Evolutionary conservation across 2,797 vertebrate genomes (phyloP).

Genomic region (Avahi laniger): DNA sequence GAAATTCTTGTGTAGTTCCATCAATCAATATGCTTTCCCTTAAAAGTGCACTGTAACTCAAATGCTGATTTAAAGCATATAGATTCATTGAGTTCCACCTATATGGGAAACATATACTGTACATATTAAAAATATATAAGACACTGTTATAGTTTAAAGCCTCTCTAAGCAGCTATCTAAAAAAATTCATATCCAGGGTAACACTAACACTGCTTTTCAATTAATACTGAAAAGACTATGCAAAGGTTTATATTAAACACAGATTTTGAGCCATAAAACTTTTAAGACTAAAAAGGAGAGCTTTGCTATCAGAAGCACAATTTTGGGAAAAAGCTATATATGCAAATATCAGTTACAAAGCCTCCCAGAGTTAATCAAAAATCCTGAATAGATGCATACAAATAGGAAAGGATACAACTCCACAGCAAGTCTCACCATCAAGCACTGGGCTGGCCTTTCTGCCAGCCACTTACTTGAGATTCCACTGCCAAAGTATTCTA

Average conservation of each 20-base stretch:
- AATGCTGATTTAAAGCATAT: constrained; percentile 33
- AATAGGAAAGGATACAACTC: not conserved
- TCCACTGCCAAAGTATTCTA: not conserved
- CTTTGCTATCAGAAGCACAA: constrained; percentile 16
- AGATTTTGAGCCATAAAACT: not conserved
- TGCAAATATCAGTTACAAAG: not conserved
- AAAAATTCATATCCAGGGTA: not conserved
- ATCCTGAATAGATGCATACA: not conserved
- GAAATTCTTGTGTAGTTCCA: not conserved
- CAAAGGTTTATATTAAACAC: constrained; percentile 19
- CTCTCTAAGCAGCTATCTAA: constrained; percentile 9
- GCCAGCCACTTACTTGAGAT: not conserved
- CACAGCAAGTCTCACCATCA: not conserved
- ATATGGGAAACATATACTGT: not conserved
- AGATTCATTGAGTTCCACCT: constrained; percentile 2
- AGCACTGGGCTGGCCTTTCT: not conserved
- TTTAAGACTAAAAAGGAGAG: constrained; percentile 28
- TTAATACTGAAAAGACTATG: not conserved
- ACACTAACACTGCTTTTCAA: not conserved
- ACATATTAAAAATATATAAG: constrained; percentile 28
- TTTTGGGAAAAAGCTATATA: not conserved
- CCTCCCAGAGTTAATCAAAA: not conserved
- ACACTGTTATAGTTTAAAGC: not conserved
- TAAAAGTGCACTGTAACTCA: not conserved
- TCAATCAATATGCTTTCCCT: not conserved